These are phyloP conservation scores for Keiferia lycopersicella DNA, from an alignment of 2,888 invertebrate species.

Conservation along the genomic window DNA sequence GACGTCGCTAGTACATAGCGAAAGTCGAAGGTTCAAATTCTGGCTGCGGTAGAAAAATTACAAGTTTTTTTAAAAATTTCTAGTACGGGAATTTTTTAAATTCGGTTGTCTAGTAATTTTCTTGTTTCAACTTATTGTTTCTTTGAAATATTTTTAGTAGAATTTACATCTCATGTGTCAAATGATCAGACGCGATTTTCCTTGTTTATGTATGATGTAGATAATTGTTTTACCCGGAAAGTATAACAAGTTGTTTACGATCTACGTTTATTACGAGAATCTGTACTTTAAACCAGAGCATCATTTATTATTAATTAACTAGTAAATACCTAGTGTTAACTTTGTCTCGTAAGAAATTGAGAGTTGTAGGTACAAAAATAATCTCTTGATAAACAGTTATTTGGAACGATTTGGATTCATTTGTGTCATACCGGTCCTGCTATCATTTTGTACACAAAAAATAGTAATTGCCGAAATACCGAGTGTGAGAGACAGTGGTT, in stretches of 20 bases:
- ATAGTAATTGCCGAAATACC: not conserved
- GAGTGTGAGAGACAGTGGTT: not conserved
- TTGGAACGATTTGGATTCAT: not conserved
- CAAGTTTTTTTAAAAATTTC: no score
- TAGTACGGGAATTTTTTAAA: no score
- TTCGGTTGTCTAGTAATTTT: no score
- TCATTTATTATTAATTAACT: not conserved
- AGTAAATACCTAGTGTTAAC: not conserved
- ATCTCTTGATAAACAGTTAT: not conserved
- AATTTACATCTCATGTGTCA: no score
- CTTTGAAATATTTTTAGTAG: no score
- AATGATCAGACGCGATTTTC: no score
- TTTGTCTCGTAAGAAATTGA: not conserved
- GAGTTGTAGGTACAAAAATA: not conserved
- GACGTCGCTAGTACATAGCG: no score
- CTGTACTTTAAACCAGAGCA: not conserved
- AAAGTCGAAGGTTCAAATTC: no score
- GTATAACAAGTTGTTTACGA: not conserved
- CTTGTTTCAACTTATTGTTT: no score
- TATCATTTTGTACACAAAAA: conserved; percentile 2
- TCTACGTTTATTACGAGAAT: conserved; percentile 5
- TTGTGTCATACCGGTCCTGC: not conserved
- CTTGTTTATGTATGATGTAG: conserved; percentile 2
- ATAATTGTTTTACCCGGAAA: not conserved
- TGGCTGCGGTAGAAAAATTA: no score